A percentile compares a stretch with the other conserved stretches of the same genome.
Conservation (phyloP, 2,113 vertebrate species). For the Mirounga angustirostris region DNA sequence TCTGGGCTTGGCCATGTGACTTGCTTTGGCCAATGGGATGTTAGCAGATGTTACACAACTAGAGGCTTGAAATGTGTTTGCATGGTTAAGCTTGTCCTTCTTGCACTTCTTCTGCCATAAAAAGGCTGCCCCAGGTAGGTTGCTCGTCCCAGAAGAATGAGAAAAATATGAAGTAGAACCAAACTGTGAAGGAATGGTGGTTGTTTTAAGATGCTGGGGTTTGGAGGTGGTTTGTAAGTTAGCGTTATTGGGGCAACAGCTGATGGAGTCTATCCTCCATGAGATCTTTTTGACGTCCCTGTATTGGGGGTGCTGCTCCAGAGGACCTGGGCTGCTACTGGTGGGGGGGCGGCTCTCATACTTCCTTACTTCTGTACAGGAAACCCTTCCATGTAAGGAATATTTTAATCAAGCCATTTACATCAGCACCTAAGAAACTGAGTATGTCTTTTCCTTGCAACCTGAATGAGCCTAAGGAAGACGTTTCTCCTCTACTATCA, state of each 20-base stretch:
- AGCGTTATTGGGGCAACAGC: background rate
- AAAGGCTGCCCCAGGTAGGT: background rate
- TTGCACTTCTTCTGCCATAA: background rate
- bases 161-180: background rate
- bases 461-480: background rate
- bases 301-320: background rate
- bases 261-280: background rate
- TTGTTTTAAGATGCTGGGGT: background rate
- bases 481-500: background rate
- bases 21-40: background rate
- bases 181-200: background rate
- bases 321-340: background rate
- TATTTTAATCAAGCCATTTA: background rate
- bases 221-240: background rate
- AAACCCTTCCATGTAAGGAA: background rate
- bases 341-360: background rate
- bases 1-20: background rate
- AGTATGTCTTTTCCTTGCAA: background rate
- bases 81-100: background rate
- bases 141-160: background rate
- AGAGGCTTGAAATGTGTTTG: background rate
- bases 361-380: background rate
- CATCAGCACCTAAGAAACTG: background rate
- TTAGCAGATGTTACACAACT: background rate
- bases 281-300: background rate